Evolutionary conservation across 2,797 vertebrate genomes (phyloP).

Genomic region (Bothrops alternatus): DNA sequence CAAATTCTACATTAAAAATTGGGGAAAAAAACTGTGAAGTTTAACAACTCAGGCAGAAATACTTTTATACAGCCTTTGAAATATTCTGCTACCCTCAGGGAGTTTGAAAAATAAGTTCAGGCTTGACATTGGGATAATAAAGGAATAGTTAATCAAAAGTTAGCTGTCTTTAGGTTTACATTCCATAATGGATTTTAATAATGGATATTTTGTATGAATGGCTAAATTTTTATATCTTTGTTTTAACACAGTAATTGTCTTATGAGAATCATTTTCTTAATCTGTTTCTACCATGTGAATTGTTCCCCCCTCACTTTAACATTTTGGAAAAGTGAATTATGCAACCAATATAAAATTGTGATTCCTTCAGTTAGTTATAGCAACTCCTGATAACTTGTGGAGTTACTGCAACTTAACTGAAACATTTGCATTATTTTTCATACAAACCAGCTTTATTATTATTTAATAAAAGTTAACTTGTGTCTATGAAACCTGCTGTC

Average conservation of each 20-base stretch:
- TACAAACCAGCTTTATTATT: neutral
- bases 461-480: neutral
- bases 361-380: neutral
- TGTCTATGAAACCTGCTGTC: neutral
- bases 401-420: neutral
- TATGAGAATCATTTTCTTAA: neutral
- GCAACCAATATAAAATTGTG: neutral
- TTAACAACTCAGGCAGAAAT: neutral
- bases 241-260: neutral
- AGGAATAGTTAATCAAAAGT: conserved; percentile 1
- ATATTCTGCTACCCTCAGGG: conserved; percentile 51
- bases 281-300: neutral
- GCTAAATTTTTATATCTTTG: conserved; percentile 11
- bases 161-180: conserved; percentile 12
- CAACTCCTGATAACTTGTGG: neutral
- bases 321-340: neutral
- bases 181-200: conserved; percentile 28
- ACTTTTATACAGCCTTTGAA: neutral
- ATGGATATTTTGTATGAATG: conserved; percentile 24
- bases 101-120: conserved; percentile 22
- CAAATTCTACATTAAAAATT: neutral
- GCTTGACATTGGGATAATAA: conserved; percentile 25
- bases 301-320: neutral
- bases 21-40: neutral
- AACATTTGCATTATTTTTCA: neutral